phyloP scores from a whole-genome alignment of 2,888 invertebrate genomes.

The Callyntrura guangdongensis region DNA sequence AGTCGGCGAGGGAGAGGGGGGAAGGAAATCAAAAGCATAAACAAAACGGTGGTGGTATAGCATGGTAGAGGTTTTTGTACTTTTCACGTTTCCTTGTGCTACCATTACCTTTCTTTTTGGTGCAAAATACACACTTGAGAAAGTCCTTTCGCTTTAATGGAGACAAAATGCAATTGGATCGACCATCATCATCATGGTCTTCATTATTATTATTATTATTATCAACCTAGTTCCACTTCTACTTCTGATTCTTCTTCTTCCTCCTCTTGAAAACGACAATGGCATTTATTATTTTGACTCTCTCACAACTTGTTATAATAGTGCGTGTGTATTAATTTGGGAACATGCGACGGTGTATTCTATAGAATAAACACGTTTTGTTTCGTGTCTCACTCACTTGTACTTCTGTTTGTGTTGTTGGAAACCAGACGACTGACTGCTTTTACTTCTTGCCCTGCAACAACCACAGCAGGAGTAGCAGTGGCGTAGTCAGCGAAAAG shows the following conservation, averaged over 20 bases:
- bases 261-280: slow-evolving; percentile 26
- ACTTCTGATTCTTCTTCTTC: not conserved
- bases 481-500: not conserved
- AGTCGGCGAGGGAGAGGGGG: slow-evolving; percentile 3
- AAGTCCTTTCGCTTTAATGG: slow-evolving; percentile 47
- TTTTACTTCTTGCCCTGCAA: not conserved
- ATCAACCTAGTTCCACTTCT: slow-evolving; percentile 67
- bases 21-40: not conserved
- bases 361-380: slow-evolving; percentile 6
- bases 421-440: slow-evolving; percentile 1
- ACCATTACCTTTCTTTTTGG: not conserved
- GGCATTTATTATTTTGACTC: slow-evolving; percentile 26
- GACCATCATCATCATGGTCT: slow-evolving; percentile 38
- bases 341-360: not conserved
- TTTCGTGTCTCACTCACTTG: not conserved
- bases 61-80: not conserved
- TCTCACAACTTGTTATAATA: slow-evolving; percentile 20
- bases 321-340: slow-evolving; percentile 20
- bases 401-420: slow-evolving; percentile 5
- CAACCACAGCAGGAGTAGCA: not conserved
- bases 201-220: not conserved
- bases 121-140: slow-evolving; percentile 1
- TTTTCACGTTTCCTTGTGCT: slow-evolving; percentile 37
- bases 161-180: slow-evolving; percentile 65
- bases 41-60: not conserved